phyloP scores from a whole-genome alignment of 2,797 vertebrate genomes.

The Tenualosa ilisha region DNA sequence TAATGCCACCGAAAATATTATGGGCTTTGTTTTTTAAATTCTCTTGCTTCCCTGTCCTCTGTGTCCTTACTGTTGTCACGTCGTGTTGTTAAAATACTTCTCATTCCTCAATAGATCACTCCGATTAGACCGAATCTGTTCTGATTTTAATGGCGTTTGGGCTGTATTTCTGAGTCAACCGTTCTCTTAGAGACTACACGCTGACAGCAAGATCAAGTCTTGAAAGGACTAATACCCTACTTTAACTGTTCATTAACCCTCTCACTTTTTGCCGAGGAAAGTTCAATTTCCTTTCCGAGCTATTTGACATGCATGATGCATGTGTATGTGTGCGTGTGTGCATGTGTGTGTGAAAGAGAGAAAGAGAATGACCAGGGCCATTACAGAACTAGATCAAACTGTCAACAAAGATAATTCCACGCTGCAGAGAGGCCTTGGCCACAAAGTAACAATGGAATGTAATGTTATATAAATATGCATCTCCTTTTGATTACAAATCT shows the following conservation, averaged over 20 bases:
- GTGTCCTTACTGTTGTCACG: neutral
- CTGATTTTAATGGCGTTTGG: neutral
- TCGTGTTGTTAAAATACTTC: neutral
- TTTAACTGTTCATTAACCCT: neutral
- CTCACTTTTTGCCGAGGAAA: neutral
- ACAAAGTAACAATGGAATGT: no score
- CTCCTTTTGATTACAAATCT: no score
- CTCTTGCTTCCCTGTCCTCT: neutral
- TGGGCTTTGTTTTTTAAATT: no score
- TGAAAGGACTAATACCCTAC: neutral
- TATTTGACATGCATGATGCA: conserved; percentile 33
- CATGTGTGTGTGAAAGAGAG: conserved; percentile 10
- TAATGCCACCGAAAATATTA: no score
- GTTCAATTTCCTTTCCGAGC: conserved; percentile 28
- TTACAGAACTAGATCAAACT: no score
- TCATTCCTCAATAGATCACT: neutral
- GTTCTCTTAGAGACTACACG: neutral
- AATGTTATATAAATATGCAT: no score
- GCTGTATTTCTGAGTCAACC: neutral
- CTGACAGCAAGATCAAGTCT: neutral
- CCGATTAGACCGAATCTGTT: neutral
- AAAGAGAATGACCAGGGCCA: conserved; percentile 18
- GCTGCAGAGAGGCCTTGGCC: no score
- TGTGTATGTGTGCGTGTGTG: neutral
- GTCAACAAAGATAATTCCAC: no score